These are phyloP conservation scores for Okamejei kenojei DNA, from an alignment of 2,797 vertebrate genomes.

Conservation along the genomic window DNA sequence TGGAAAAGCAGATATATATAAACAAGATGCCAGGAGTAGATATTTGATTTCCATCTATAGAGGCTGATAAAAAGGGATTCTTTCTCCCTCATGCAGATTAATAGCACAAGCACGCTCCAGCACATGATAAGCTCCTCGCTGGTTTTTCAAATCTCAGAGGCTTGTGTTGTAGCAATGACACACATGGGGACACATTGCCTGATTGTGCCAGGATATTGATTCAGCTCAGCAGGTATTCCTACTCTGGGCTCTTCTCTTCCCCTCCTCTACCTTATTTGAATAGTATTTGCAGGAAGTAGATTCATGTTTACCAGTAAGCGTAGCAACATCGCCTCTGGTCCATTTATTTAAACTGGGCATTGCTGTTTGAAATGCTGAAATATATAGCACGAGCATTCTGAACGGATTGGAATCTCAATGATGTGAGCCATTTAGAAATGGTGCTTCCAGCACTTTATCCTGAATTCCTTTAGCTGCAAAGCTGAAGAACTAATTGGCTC, in stretches of 20 bases:
- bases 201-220: conserved; percentile 25
- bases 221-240: background rate
- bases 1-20: background rate
- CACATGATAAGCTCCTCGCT: conserved; percentile 4
- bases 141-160: background rate
- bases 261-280: background rate
- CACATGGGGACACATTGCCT: conserved; percentile 1
- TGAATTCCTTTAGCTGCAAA: background rate
- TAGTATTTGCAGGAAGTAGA: background rate
- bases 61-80: conserved; percentile 31
- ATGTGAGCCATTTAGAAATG: background rate
- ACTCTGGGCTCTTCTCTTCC: no score
- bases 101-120: background rate
- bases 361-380: background rate
- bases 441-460: background rate
- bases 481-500: conserved; percentile 6
- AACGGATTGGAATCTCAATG: background rate
- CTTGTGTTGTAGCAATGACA: conserved; percentile 11
- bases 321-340: background rate
- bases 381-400: background rate
- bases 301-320: background rate
- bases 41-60: conserved; percentile 19
- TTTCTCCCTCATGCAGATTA: background rate
- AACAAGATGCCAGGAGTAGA: background rate
- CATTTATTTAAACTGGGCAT: background rate